Evolutionary conservation across 2,888 invertebrate genomes (phyloP).

Genomic region (Parthenolecanium corni): DNA sequence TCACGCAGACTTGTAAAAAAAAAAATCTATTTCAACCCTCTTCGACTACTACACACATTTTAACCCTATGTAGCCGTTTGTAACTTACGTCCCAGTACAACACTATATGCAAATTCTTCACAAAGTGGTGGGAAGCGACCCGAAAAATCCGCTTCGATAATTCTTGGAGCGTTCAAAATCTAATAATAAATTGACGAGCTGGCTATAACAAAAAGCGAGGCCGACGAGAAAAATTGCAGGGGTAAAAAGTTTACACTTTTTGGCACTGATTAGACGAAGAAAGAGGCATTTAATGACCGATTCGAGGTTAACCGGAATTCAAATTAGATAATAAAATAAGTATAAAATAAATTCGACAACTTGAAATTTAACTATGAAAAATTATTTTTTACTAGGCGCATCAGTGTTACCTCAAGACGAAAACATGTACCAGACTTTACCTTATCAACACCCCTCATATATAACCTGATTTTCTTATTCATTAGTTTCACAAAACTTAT

Average conservation of each 20-base stretch:
- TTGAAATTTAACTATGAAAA: no score
- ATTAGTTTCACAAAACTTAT: no score
- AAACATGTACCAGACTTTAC: no score
- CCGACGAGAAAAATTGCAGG: neutral
- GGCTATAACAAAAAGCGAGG: neutral
- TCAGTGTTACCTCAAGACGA: no score
- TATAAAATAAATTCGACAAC: no score
- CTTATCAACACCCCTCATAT: no score
- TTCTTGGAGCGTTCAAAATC: slow-evolving; percentile 21
- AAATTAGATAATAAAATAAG: no score
- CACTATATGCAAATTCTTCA: slow-evolving; percentile 21
- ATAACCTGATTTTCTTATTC: no score
- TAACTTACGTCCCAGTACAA: neutral
- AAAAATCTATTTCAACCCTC: neutral
- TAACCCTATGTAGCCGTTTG: neutral
- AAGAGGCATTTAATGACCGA: no score
- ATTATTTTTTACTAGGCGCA: no score
- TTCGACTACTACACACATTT: neutral
- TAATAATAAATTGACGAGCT: slow-evolving; percentile 17
- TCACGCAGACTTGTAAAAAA: neutral
- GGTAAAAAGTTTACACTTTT: neutral
- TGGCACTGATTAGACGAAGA: no score
- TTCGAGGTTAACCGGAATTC: no score
- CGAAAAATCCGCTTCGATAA: slow-evolving; percentile 26
- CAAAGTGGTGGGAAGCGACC: slow-evolving; percentile 24